Conservation (phyloP, 2,113 vertebrate genomes). For the Canis aureus region DNA sequence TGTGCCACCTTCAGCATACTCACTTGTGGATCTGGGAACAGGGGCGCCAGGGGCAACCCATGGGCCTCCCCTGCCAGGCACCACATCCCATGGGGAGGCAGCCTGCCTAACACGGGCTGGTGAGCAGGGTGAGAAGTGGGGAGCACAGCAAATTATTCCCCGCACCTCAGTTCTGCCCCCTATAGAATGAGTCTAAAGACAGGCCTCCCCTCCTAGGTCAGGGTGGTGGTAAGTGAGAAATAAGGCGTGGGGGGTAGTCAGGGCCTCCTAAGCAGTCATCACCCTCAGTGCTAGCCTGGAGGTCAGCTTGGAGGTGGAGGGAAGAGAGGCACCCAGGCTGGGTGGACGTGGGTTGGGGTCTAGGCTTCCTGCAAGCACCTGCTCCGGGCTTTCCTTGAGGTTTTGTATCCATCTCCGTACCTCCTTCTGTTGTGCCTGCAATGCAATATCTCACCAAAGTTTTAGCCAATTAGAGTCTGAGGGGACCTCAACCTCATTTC, state of each 20-base stretch:
- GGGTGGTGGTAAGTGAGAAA: not conserved
- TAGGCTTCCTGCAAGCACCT: not conserved
- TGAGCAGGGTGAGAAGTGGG: not conserved
- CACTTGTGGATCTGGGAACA: not conserved
- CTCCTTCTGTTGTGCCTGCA: not conserved
- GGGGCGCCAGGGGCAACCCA: accelerated
- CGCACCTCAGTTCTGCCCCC: not conserved
- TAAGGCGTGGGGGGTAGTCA: accelerated
- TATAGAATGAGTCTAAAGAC: not conserved
- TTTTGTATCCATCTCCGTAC: not conserved
- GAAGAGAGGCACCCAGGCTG: not conserved
- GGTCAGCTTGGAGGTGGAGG: not conserved
- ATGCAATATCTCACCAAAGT: not conserved
- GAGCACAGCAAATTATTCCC: accelerated
- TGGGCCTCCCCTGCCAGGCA: accelerated
- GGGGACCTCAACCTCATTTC: constrained; percentile 49
- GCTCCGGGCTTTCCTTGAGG: accelerated
- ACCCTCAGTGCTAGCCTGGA: too few relatives aligned
- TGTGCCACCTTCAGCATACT: not conserved
- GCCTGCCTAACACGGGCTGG: not conserved
- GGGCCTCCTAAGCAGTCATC: too few relatives aligned
- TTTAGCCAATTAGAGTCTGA: constrained; percentile 10
- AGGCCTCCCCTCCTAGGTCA: accelerated
- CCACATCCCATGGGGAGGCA: accelerated
- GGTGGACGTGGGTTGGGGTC: not conserved